phyloP scores from a whole-genome alignment of 2,888 invertebrate species.

The Limnephilus lunatus region DNA sequence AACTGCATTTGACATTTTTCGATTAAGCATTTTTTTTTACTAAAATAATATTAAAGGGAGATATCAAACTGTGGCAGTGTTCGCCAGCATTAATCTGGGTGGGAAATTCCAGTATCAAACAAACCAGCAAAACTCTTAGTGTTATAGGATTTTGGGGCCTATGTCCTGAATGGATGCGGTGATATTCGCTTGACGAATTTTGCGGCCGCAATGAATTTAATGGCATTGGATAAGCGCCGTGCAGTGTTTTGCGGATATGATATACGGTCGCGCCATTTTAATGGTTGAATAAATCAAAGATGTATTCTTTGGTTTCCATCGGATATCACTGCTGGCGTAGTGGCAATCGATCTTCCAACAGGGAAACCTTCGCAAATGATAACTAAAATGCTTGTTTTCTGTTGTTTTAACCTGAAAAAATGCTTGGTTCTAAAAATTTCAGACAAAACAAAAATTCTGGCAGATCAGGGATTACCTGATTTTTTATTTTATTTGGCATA shows the following conservation, averaged over 20 bases:
- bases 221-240: conserved; percentile 18
- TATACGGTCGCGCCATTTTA: conserved; percentile 49
- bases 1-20: background rate
- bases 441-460: background rate
- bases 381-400: background rate
- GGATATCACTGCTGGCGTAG: background rate
- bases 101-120: conserved; percentile 15
- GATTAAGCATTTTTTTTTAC: background rate
- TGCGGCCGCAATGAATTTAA: conserved; percentile 21
- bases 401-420: background rate
- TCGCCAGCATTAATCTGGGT: background rate
- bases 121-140: background rate
- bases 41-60: background rate
- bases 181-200: background rate
- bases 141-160: conserved; percentile 10
- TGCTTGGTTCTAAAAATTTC: background rate
- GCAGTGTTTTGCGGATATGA: conserved; percentile 38
- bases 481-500: no score
- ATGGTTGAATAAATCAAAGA: conserved; percentile 57
- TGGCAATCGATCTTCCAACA: background rate
- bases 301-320: conserved; percentile 11
- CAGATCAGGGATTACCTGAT: no score
- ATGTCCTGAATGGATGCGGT: background rate
- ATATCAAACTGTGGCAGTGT: background rate
- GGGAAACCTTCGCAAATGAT: background rate